Percentiles rank a stretch among this genome's conserved stretches.
phyloP scores from a whole-genome alignment of 2,797 vertebrate species.

The Spinibarbus caldwelli region DNA sequence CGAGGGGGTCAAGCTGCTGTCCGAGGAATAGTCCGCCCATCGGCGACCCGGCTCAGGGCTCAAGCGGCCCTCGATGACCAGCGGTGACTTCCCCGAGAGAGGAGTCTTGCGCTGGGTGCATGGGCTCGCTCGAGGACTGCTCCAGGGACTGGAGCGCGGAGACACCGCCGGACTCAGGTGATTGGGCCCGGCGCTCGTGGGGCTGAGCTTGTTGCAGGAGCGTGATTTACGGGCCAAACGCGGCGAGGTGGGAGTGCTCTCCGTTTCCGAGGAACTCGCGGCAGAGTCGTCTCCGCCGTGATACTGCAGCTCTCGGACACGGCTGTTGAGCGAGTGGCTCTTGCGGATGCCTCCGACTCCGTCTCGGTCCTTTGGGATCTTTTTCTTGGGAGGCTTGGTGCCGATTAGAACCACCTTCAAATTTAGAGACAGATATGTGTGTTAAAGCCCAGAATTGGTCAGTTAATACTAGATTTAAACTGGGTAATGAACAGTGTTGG shows the following conservation, averaged over 20 bases:
- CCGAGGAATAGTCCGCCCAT: slow-evolving; percentile 92
- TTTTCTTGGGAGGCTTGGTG: slow-evolving; percentile 96
- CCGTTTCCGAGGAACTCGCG: slow-evolving; percentile 94
- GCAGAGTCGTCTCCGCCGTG: slow-evolving; percentile 91
- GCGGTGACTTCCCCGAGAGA: slow-evolving; percentile 82
- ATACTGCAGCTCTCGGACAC: slow-evolving; percentile 93
- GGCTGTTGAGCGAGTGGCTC: slow-evolving; percentile 88
- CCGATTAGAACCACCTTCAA: slow-evolving; percentile 93
- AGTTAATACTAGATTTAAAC: not conserved
- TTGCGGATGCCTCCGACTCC: slow-evolving; percentile 77
- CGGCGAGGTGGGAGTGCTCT: slow-evolving; percentile 92
- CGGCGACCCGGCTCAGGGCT: slow-evolving; percentile 82
- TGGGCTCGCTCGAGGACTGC: slow-evolving; percentile 86
- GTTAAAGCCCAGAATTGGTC: not conserved
- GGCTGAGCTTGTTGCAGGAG: slow-evolving; percentile 86
- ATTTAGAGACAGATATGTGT: not conserved
- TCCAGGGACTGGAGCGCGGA: slow-evolving; percentile 94
- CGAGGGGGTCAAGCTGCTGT: slow-evolving; percentile 92
- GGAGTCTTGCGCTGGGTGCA: slow-evolving; percentile 84
- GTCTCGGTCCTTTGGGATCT: slow-evolving; percentile 84
- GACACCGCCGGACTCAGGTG: slow-evolving; percentile 92
- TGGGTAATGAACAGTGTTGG: too few species aligned
- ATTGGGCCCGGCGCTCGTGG: slow-evolving; percentile 74
- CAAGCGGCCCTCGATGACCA: slow-evolving; percentile 82
- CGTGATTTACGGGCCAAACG: slow-evolving; percentile 81